Evolutionary conservation across 2,113 vertebrate genomes (phyloP).

Genomic region (Cavia porcellus): DNA sequence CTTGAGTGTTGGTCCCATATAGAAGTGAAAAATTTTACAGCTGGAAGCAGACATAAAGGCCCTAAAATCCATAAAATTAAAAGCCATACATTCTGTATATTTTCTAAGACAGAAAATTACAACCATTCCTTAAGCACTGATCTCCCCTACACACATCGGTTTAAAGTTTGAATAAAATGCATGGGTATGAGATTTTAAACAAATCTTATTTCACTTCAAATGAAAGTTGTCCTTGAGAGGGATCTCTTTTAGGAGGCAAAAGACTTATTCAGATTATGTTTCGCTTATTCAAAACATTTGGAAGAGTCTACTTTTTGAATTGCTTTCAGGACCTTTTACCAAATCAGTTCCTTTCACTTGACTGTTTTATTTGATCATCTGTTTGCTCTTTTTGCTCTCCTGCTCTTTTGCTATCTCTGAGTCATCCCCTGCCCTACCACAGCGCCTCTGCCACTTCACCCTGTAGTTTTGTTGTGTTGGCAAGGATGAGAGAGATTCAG

Average conservation of each 20-base stretch:
- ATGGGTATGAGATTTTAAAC: neutral
- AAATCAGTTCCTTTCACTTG: neutral
- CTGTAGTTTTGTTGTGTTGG: neutral
- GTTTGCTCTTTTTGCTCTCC: neutral
- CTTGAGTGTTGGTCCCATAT: neutral
- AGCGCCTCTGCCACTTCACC: neutral
- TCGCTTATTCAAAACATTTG: constrained; percentile 27
- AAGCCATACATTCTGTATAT: neutral
- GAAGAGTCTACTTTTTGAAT: constrained; percentile 16
- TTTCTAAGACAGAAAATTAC: constrained; percentile 13
- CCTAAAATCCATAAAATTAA: neutral
- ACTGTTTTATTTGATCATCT: neutral
- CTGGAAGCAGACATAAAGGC: neutral
- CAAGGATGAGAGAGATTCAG: neutral
- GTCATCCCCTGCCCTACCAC: neutral
- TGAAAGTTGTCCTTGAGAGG: constrained; percentile 36
- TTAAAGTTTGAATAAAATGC: constrained; percentile 42
- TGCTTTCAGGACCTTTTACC: constrained; percentile 51
- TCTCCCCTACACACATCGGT: neutral
- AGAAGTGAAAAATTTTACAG: neutral
- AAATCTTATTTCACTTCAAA: constrained; percentile 55
- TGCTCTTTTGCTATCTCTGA: neutral
- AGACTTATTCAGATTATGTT: constrained; percentile 8
- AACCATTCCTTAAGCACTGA: neutral
- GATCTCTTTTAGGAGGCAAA: constrained; percentile 2